Conservation (phyloP, 2,113 vertebrate species). For the Arothron firmamentum region DNA sequence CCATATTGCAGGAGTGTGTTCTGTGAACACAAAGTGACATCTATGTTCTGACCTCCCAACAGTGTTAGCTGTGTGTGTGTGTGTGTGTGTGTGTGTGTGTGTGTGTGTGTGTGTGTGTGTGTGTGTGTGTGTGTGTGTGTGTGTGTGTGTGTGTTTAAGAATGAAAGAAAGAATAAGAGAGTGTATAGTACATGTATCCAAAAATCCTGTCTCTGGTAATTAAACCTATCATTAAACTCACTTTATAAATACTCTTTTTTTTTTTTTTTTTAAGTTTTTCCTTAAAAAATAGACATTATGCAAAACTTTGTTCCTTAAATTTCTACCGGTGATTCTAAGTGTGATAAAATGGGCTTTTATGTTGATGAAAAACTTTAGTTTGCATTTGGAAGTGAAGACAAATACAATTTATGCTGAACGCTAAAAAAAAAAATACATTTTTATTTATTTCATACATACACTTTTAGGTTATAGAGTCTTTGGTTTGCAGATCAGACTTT, state of each 20-base stretch:
- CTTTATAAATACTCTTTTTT: not conserved
- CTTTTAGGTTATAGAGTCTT: not conserved
- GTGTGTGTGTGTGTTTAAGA: not conserved
- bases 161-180: not conserved
- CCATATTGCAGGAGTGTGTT: conserved; percentile 42
- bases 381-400: too few species aligned
- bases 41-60: conserved; percentile 47
- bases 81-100: not conserved
- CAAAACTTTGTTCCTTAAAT: too few species aligned
- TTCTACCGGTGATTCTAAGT: too few species aligned
- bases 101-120: not conserved
- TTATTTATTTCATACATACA: not conserved
- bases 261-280: not conserved
- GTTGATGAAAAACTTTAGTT: too few species aligned
- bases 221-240: not conserved
- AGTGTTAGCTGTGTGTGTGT: conserved; percentile 10
- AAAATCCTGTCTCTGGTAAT: not conserved
- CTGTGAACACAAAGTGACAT: conserved; percentile 55
- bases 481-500: not conserved
- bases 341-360: too few species aligned
- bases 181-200: not conserved
- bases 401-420: too few species aligned
- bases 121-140: conserved; percentile 8
- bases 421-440: not conserved
- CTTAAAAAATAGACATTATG: not conserved